Conservation (phyloP, 92 coral and sea anemone species). For the Diadumene lineata region DNA sequence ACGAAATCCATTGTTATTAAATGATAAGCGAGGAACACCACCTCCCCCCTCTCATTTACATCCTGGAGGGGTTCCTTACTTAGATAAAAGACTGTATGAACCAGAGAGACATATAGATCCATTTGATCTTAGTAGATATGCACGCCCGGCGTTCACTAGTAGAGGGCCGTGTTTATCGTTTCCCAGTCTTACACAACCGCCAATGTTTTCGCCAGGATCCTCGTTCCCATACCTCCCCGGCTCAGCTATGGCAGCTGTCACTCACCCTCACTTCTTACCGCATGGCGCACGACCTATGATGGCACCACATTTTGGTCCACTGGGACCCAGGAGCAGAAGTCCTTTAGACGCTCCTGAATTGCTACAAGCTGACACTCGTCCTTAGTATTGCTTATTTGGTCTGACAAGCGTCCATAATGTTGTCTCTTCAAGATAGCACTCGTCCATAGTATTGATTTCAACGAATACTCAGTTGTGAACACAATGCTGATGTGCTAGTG, state of each 20-base stretch:
- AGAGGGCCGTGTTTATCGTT: conserved; percentile 48
- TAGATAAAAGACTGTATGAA: conserved; percentile 81
- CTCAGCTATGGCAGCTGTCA: conserved; percentile 78
- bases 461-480: background rate
- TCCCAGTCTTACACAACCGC: conserved; percentile 45
- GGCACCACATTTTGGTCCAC: conserved; percentile 57
- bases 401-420: conserved; percentile 19
- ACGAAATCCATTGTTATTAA: conserved; percentile 60
- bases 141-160: conserved; percentile 65
- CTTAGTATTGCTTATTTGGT: too few relatives aligned
- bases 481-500: background rate
- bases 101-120: conserved; percentile 63
- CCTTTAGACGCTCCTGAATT: conserved; percentile 64
- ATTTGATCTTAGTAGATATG: conserved; percentile 67
- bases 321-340: conserved; percentile 69
- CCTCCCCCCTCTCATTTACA: conserved; percentile 45
- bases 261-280: conserved; percentile 74
- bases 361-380: conserved; percentile 61
- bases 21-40: conserved; percentile 58
- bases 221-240: conserved; percentile 66
- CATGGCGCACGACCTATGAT: conserved; percentile 65
- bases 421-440: conserved; percentile 22
- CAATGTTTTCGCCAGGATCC: conserved; percentile 67
- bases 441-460: background rate
- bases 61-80: conserved; percentile 39